Evolutionary conservation across 2,113 vertebrate species (phyloP), one percentile per base, ranked within the genome.

Genomic region (Erythrocebus patas): DNA sequence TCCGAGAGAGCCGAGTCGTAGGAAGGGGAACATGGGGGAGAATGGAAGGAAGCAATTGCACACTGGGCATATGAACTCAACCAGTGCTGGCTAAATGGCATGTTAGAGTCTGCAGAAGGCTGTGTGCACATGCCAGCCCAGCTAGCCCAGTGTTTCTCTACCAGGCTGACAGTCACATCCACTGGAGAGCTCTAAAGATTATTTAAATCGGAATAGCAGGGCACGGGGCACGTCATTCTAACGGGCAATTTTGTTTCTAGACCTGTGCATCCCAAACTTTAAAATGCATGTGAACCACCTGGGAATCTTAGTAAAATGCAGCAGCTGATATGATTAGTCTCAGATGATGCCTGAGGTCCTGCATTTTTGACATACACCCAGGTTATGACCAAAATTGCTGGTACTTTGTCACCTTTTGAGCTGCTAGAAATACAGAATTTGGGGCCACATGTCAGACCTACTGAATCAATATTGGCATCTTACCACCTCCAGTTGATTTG

Each of bases 321-420:
- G 6, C 48, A 2, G 17, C 55, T 32, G 16, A 45, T 10, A 30
- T 55, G 30, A 43, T n/a, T 68, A 9, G 43, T 17, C 22, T 55
- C 4, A 43, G 40, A 43, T 43, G 45, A 8, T 43, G 1, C 6
- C 16, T 16, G 22, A 80, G 66, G 2, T 12, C n/a, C 66, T 48
- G 5, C 4, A 30, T 66, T 85, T 82, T 25, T 64, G 16, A 30
- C 43, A 32, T 38, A 23, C 35, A 64, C 0, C 17, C 5, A 52
- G 3, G 0, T 14, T 0, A 3, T 6, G 12, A 13, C 1, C 12
- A 35, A 55, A 35, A 76, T 9, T 16, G 5, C 23, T 55, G 1
- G 22, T 55, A 25, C 23, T 20, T 8, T 2, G 27, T 30, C 17
- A 45, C 9, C 16, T 80, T 85, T 70, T 25, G 22, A 61, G 20